Conservation (phyloP, 1,140 invertebrate species). For the Papilio xuthus region DNA sequence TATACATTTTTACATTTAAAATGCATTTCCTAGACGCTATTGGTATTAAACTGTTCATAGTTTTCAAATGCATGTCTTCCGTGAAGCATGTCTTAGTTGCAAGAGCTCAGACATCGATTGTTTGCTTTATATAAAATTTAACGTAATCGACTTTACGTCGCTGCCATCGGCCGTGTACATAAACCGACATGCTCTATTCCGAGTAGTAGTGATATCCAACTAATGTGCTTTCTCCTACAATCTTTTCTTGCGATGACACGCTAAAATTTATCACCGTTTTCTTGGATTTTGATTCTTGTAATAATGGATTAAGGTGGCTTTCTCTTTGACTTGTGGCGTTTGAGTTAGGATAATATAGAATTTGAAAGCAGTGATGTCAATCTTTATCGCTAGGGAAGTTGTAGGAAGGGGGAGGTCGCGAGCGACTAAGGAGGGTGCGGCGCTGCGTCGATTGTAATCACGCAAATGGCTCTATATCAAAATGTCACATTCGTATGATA, state of each 20-base stretch:
- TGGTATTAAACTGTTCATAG: neutral
- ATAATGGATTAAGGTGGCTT: conserved; percentile 52
- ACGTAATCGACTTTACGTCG: conserved; percentile 70
- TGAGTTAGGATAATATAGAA: conserved; percentile 75
- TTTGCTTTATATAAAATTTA: conserved; percentile 76
- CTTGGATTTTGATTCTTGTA: conserved; percentile 53
- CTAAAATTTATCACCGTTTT: conserved; percentile 55
- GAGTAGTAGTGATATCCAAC: conserved; percentile 75
- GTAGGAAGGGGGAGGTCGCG: conserved; percentile 67
- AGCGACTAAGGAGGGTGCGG: conserved; percentile 68
- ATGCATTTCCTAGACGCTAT: neutral
- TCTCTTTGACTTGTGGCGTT: conserved; percentile 50
- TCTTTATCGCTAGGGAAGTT: conserved; percentile 79
- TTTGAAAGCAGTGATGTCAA: conserved; percentile 76
- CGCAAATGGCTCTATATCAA: conserved; percentile 80
- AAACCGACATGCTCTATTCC: conserved; percentile 75
- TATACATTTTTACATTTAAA: neutral
- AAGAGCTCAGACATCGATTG: conserved; percentile 61
- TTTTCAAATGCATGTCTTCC: conserved; percentile 34
- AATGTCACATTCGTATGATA: conserved; percentile 78
- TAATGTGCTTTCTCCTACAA: conserved; percentile 79
- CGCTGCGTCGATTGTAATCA: conserved; percentile 80
- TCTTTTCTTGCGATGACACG: conserved; percentile 79
- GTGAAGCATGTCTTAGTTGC: conserved; percentile 41
- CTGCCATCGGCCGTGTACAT: conserved; percentile 62